Percentiles rank a stretch among this genome's conserved stretches.
Conservation (phyloP, 2,888 invertebrate species). For the Gandaritis pyraliata region DNA sequence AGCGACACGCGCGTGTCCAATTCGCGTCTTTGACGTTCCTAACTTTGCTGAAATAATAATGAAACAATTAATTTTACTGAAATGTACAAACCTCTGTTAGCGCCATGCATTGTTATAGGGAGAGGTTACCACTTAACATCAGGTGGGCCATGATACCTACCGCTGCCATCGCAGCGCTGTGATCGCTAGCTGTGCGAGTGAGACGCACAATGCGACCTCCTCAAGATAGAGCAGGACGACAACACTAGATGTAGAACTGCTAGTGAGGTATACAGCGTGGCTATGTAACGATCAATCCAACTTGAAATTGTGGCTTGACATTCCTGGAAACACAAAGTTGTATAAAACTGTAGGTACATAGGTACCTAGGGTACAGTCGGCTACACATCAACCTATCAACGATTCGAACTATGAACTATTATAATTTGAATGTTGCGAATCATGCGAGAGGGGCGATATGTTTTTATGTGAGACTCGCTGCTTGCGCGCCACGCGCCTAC, state of each 20-base stretch:
- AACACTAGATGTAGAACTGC: constrained; percentile 60
- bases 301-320: constrained; percentile 56
- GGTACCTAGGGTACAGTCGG: no score
- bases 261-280: constrained; percentile 58
- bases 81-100: no score
- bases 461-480: no score
- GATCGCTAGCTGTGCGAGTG: constrained; percentile 68
- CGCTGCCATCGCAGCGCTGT: constrained; percentile 64
- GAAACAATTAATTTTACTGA: not conserved
- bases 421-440: no score
- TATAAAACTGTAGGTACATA: no score
- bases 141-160: constrained; percentile 44
- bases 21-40: constrained; percentile 40
- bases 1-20: constrained; percentile 50
- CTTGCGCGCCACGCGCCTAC: no score
- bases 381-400: no score
- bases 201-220: constrained; percentile 58
- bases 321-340: constrained; percentile 52
- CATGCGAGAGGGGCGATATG: no score
- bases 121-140: no score
- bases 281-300: constrained; percentile 62
- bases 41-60: constrained; percentile 16
- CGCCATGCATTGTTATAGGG: no score
- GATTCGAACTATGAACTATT: no score
- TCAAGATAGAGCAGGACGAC: constrained; percentile 67